Base-by-base conservation (phyloP, 2,797 vertebrate species). In the Sebastes dallii region DNA sequence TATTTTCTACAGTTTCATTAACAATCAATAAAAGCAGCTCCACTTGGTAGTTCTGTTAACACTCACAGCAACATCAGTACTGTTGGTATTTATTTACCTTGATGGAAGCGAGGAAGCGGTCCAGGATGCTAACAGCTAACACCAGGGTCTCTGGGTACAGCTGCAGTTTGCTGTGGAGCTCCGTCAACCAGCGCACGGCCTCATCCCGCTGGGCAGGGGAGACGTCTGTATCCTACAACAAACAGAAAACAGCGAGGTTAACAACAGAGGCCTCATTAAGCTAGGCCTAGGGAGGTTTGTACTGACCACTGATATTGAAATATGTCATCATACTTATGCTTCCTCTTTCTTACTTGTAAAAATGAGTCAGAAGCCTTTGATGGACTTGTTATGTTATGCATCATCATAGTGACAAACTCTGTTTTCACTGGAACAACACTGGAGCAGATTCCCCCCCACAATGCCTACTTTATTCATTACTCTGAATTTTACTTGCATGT, bases 131-230 rank as follows among this genome's bases (percentile, higher is more conserved):
- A 88, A 99, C 96, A 84, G 98, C 97, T 89, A 99, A 92, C 93
- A 97, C 97, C 81, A 99, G 96, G 4, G 97, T 98, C 95, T 99
- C 98, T 95, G 98, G 98, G 93, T 99, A 98, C 88, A 99, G 97
- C 92, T 96, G 96, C 91, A 98, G 97, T 50, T 95, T 95, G 89
- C 95, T 90, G 87, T 98, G 98, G 85, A 99, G 95, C 92, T 97
- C 96, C 73, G 92, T 96, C 94, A 99, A 87, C 98, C 98, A 99
- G 81, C 95, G 96, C 91, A 99, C 97, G 22, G 97, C 98, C 94
- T 98, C 97, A 84, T 99, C 98, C 87, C 98, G 97, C 95, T 99
- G 97, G 84, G 95, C 95, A 82, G 97, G 97, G 96, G 98, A 97
- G 96, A 99, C 93, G 93, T 97, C 97, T 96, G 90, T 96, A 95